Evolutionary conservation across 2,797 vertebrate species (phyloP).

Genomic region (Numenius phaeopus): DNA sequence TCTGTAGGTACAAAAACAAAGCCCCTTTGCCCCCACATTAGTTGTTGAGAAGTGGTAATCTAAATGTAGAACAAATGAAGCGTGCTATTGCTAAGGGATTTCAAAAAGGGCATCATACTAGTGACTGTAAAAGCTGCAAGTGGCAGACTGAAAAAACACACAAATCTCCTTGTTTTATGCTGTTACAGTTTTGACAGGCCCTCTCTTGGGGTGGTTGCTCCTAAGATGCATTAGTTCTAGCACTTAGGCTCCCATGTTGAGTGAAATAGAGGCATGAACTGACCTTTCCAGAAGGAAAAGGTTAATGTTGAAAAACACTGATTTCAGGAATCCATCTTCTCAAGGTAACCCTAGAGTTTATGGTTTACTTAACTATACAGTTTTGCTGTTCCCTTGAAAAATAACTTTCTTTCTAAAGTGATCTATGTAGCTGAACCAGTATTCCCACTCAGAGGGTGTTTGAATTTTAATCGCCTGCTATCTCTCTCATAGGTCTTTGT

Average conservation of each 20-base stretch:
- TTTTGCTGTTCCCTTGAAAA: conserved; percentile 11
- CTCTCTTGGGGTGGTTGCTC: neutral
- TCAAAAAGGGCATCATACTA: neutral
- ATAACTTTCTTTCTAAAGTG: neutral
- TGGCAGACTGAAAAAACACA: neutral
- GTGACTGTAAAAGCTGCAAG: neutral
- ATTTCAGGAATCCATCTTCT: conserved; percentile 13
- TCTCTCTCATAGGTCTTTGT: neutral
- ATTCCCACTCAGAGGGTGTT: neutral
- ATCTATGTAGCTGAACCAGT: neutral
- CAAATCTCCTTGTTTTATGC: conserved; percentile 11
- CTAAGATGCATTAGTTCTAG: conserved; percentile 36
- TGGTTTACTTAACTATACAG: conserved; percentile 13
- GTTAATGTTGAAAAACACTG: conserved; percentile 14
- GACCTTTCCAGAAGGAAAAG: conserved; percentile 41
- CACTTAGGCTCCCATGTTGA: conserved; percentile 3
- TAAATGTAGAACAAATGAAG: conserved; percentile 21
- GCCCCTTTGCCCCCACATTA: neutral
- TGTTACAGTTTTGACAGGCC: neutral
- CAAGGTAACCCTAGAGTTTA: conserved; percentile 29
- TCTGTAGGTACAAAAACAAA: neutral
- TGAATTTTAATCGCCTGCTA: neutral
- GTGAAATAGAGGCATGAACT: conserved; percentile 16
- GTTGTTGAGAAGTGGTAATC: neutral
- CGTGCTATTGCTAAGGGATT: neutral